Base-by-base conservation (phyloP, 2,888 invertebrate genomes). In the Podabrus alpinus region DNA sequence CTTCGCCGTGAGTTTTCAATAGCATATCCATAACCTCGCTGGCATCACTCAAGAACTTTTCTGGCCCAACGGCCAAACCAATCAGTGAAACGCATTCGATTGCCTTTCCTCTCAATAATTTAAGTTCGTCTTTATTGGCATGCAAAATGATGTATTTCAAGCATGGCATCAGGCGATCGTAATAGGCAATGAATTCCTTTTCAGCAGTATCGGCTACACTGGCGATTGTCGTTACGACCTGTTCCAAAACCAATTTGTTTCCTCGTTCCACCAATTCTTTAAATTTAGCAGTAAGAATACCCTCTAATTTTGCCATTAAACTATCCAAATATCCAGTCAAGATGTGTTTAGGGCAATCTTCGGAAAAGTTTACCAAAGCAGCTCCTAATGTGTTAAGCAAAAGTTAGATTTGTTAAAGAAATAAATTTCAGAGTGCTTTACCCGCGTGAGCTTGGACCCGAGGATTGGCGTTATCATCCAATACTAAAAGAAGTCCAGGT, bases 31-130 rank as follows among this genome's bases (percentile, higher is more conserved):
- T 99, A 15, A 99, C 95, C 86, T 97, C 97, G 71, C 94, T 95
- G 0, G 98, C 98, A 87, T 99, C 98, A 4, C 90, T 87, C 86
- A 95, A 92, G 87, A 98, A 98, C 89, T 94, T 94, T 76, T 94
- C 94, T 45, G 92, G 90, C 3, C 95, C 95, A 17, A 95, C 95
- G 29, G 95, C 95, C 81, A 94, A 87, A 82, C 99, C 99, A 86
- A 99, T 99, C 74, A 99, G 91, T 85, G 98, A 98, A 79, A 99
- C 97, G 86, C 99, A 99, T 88, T 99, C 99, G 80, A 99, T 99
- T 1, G 99, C 97, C 89, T 99, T 99, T 29, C 86, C 99, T 71
- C 99, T 92, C 59, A 99, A 89, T 88, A 98, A 91, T 84, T 97
- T 94, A 78, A 97, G 90, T 83, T 98, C 97, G 24, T 93, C 92